Base-by-base conservation (phyloP, 2,113 vertebrate genomes). In the Oenanthe oenanthe region DNA sequence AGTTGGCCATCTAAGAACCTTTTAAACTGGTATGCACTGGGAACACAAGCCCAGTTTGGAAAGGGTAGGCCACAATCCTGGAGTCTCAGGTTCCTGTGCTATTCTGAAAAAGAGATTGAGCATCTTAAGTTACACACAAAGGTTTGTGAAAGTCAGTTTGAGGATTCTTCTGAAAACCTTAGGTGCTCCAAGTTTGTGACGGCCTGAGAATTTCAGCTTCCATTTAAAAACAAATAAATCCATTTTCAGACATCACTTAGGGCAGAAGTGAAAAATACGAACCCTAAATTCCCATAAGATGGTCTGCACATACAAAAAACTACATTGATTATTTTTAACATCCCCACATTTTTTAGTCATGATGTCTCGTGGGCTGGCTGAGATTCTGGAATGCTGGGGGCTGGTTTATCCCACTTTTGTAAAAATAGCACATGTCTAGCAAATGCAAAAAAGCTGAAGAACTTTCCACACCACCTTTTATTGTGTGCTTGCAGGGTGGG, bases 321-420 rank as follows among this genome's bases (percentile, higher is more conserved):
- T 91, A 65, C 70, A 66, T 24, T 51, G 93, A 88, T 82, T 97
- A 96, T 95, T 95, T 97, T 96, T 97, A 96, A 96, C 92, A 48
- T 74, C 92, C 63, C 65, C 60, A 38, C 92, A 91, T 92, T 90
- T 96, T 94, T 95, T 58, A 67, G 81, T 25, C 29, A 70, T 95
- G 93, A 89, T 47, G 92, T 95, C 82, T 76, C 0, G 0, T 51
- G 89, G 75, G 32, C 70, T 88, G 85, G 76, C 71, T 26, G 1
- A 63, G 92, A 62, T 77, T 32, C 51, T 90, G 94, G 93, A 95
- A 96, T 94, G 84, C 73, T 87, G 62, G 53, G 68, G 72, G 42
- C 56, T 91, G 43, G 10, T n/a, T 85, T 71, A 56, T 86, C 22
- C 92, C 32, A 32, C 29, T 47, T 92, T 40, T 66, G 48, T 92